These are phyloP conservation scores for Pogonomyrmex barbatus DNA, from an alignment of 1,140 invertebrate species.

Conservation along the genomic window DNA sequence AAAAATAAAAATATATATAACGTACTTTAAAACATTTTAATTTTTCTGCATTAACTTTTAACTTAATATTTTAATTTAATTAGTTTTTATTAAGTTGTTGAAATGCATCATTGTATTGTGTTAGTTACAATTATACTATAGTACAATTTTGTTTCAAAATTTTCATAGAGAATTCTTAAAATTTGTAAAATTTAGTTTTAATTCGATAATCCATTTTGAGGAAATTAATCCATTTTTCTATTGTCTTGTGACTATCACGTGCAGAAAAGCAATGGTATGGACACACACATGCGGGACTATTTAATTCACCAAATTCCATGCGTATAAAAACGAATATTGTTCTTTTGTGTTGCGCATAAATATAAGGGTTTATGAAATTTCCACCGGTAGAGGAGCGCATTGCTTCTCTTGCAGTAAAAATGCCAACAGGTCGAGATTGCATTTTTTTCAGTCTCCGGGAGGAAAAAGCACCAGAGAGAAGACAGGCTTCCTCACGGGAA, in stretches of 20 bases:
- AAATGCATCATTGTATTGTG: background rate
- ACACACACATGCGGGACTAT: constrained; percentile 7
- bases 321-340: constrained; percentile 29
- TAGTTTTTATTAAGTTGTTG: background rate
- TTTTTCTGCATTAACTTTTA: background rate
- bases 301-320: constrained; percentile 50
- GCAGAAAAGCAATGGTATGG: background rate
- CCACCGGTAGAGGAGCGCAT: constrained; percentile 31
- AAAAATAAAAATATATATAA: background rate
- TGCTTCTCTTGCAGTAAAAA: constrained; percentile 37
- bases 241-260: background rate
- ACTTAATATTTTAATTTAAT: too few species aligned
- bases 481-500: background rate
- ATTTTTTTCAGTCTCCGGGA: constrained; percentile 38
- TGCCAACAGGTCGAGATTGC: constrained; percentile 50
- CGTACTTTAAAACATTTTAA: background rate
- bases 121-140: too few species aligned
- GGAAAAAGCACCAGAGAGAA: background rate
- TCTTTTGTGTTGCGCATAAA: constrained; percentile 45
- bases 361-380: constrained; percentile 59
- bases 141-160: background rate
- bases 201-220: background rate
- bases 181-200: background rate
- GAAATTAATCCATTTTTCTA: background rate
- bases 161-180: background rate